These are phyloP conservation scores for Nesogale talazaci DNA, from an alignment of 2,113 vertebrate genomes.

Conservation along the genomic window DNA sequence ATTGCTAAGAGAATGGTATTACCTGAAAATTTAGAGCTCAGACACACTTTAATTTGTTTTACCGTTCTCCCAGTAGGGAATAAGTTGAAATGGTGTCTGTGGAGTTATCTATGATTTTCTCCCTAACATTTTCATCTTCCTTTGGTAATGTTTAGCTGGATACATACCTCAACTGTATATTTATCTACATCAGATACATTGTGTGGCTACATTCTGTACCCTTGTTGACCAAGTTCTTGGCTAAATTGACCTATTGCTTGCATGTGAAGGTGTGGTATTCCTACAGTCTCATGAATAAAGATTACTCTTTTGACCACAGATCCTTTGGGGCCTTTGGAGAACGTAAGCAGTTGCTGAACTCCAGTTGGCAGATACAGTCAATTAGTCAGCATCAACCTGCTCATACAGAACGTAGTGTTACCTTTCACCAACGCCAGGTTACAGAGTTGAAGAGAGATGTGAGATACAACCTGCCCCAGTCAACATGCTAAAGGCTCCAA, in stretches of 20 bases:
- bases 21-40: neutral
- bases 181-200: neutral
- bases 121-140: conserved; percentile 9
- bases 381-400: neutral
- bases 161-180: neutral
- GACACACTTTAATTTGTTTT: neutral
- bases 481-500: conserved; percentile 3
- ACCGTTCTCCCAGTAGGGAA: neutral
- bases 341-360: neutral
- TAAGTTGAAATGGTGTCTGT: neutral
- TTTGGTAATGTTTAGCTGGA: neutral
- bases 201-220: neutral
- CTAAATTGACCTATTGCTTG: conserved; percentile 15
- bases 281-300: conserved; percentile 44
- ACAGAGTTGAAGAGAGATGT: neutral
- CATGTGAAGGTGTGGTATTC: neutral
- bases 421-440: neutral
- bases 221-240: conserved; percentile 4
- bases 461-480: neutral
- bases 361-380: neutral
- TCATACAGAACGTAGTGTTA: neutral
- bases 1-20: neutral
- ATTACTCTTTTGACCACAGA: neutral
- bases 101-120: neutral
- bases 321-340: conserved; percentile 21